These are phyloP conservation scores for Drosophila tani DNA, from an alignment of 1,140 invertebrate species.

Conservation along the genomic window DNA sequence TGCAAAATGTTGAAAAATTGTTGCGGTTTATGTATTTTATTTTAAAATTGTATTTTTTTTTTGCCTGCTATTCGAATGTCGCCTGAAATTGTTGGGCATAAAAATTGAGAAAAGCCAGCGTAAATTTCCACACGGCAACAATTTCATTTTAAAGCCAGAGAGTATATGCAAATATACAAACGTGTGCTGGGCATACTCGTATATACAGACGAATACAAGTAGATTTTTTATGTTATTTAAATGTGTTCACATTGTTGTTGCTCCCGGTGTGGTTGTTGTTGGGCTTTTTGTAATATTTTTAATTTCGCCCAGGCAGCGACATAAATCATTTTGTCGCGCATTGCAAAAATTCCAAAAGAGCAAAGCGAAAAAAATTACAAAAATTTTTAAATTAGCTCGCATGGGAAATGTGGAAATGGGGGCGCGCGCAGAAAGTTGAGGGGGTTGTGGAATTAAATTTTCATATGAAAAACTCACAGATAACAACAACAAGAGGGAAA, in stretches of 20 bases:
- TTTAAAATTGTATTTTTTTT: slow-evolving; percentile 24
- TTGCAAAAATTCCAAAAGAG: slow-evolving; percentile 83
- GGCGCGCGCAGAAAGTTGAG: slow-evolving; percentile 6
- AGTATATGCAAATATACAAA: slow-evolving; percentile 51
- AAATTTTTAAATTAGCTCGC: slow-evolving; percentile 83
- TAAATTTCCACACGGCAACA: slow-evolving; percentile 71
- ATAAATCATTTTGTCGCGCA: slow-evolving; percentile 84
- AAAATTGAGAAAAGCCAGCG: slow-evolving; percentile 71
- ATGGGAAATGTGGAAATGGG: slow-evolving; percentile 42
- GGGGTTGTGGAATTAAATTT: slow-evolving; percentile 74
- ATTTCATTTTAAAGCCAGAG: slow-evolving; percentile 70
- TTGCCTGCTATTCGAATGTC: slow-evolving; percentile 39
- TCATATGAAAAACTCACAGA: slow-evolving; percentile 76
- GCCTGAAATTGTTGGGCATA: slow-evolving; percentile 69
- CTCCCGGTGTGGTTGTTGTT: slow-evolving; percentile 43
- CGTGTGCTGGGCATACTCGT: slow-evolving; percentile 1
- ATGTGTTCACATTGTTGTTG: slow-evolving; percentile 63
- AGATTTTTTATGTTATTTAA: slow-evolving; percentile 76
- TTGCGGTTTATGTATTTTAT: slow-evolving; percentile 78
- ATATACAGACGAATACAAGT: slow-evolving; percentile 22
- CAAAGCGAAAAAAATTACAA: slow-evolving; percentile 81
- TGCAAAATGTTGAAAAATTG: slow-evolving; percentile 84
- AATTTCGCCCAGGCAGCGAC: slow-evolving; percentile 81
- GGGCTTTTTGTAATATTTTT: slow-evolving; percentile 80
- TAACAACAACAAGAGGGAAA: slow-evolving; percentile 43